phyloP scores from a whole-genome alignment of 2,113 vertebrate genomes.

The Rhodinocichla rosea region DNA sequence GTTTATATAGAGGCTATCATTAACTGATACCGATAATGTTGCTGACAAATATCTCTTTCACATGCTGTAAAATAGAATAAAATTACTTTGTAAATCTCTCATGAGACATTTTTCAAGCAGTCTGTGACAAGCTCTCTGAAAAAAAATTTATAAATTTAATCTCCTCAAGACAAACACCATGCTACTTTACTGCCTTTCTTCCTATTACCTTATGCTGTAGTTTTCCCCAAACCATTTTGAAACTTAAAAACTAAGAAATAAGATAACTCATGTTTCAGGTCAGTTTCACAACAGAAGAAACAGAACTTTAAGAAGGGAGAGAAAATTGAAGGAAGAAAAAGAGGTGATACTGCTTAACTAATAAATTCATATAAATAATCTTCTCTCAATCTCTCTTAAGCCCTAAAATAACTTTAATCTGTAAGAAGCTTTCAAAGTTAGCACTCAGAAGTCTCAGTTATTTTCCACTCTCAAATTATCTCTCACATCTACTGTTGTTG shows the following conservation, averaged over 20 bases:
- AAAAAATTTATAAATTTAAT: neutral
- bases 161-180: neutral
- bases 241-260: neutral
- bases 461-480: slow-evolving; percentile 28
- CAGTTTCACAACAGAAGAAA: neutral
- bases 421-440: slow-evolving; percentile 54
- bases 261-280: neutral
- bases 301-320: neutral
- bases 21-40: neutral
- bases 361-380: slow-evolving; percentile 41
- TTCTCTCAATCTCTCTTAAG: neutral
- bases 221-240: neutral
- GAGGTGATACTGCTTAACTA: neutral
- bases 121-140: neutral
- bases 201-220: neutral
- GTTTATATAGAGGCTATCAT: neutral
- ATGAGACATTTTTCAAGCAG: neutral
- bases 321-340: neutral
- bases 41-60: neutral
- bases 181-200: neutral
- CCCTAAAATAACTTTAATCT: slow-evolving; percentile 50
- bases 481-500: neutral
- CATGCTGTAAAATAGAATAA: neutral
- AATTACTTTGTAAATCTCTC: neutral
- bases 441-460: slow-evolving; percentile 40